Evolutionary conservation across 2,888 invertebrate species (phyloP), one percentile per base, ranked within the genome.

Genomic region (Idaea straminata): DNA sequence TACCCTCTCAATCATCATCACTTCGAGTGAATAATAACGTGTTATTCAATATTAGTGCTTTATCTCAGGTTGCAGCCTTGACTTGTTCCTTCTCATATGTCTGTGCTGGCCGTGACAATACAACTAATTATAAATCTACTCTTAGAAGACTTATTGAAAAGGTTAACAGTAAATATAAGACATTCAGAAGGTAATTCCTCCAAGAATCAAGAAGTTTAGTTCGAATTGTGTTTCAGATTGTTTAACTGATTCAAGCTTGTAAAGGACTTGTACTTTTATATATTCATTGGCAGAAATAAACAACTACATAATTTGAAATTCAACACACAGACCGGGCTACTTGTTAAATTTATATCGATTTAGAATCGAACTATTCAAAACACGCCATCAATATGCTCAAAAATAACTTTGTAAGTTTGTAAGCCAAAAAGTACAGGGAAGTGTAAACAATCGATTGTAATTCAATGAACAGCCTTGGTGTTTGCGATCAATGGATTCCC

Each of bases 401-500:
- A 47, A 47, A 47, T 13, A 47, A 47, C 47, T 47, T 47, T 47
- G 47, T 47, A 47, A 47, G 47, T 47, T 47, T 47, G 6, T 47
- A 47, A 47, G 47, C 10, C 35, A 61, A 58, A 58, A 25, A 36
- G 16, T 38, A 59, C 59, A 16, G 61, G 66, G 67, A 71, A 65
- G 70, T 67, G 68, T 71, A 75, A 73, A 74, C 76, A 76, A 76
- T 74, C 70, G 72, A 73, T 76, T 76, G 47, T 47, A 66, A 70
- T 73, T 75, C 72, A 75, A 66, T 72, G 66, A n/a, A 69, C 66
- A 77, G 73, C 81, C 82, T 82, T 81, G 79, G 66, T 72, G 73
- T 67, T 70, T 72, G 74, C 76, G 79, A 76, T 76, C 72, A 69
- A 70, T 76, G 73, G 65, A 78, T 82, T 82, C 83, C 76, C 83